Evolutionary conservation across 2,888 invertebrate genomes (phyloP).

Genomic region (Caenorhabditis angaria): DNA sequence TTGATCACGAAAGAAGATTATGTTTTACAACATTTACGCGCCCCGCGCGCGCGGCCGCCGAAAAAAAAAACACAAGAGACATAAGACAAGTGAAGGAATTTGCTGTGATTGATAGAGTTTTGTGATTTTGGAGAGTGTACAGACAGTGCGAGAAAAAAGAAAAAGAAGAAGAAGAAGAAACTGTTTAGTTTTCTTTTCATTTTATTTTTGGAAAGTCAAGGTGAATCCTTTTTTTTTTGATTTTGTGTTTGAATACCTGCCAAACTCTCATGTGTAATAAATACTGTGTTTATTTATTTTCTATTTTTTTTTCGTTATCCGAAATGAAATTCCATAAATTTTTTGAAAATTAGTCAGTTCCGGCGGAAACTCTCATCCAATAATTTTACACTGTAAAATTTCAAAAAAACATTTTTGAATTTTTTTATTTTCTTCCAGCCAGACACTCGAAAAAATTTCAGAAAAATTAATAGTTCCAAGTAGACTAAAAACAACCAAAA

Average conservation of each 20-base stretch:
- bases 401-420: background rate
- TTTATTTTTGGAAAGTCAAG: conserved; percentile 4
- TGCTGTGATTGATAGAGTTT: conserved; percentile 1
- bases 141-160: conserved; percentile 3
- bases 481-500: no score
- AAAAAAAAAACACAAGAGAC: background rate
- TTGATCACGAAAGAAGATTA: conserved; percentile 43
- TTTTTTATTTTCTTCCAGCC: background rate
- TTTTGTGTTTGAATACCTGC: background rate
- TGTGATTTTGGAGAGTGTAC: background rate
- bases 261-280: background rate
- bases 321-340: background rate
- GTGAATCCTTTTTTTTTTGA: conserved; percentile 1
- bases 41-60: conserved; percentile 1
- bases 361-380: background rate
- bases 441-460: no score
- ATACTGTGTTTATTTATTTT: no score
- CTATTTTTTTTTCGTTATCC: no score
- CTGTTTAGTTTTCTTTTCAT: conserved; percentile 4
- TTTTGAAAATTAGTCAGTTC: background rate
- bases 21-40: conserved; percentile 29
- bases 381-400: no score
- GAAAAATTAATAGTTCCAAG: no score
- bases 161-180: conserved; percentile 9
- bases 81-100: conserved; percentile 2